phyloP scores from a whole-genome alignment of 2,113 vertebrate genomes.

The Osmerus mordax region DNA sequence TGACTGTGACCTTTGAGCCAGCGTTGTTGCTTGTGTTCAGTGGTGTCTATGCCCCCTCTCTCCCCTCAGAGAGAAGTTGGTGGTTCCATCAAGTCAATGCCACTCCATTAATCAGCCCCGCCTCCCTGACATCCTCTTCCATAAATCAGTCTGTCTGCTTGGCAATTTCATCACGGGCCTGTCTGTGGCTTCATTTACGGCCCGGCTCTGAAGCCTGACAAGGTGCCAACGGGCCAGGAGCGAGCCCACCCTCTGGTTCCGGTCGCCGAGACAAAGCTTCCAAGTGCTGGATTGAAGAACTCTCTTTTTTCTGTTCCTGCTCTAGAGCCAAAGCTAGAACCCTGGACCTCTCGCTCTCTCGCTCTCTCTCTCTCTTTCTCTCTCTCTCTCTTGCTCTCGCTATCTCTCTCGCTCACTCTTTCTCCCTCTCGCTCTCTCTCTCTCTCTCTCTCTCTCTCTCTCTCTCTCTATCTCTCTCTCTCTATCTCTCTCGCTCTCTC shows the following conservation, averaged over 20 bases:
- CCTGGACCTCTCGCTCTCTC: no score
- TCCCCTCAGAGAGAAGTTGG: constrained; percentile 4
- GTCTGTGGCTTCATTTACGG: constrained; percentile 18
- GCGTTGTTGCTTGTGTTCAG: neutral
- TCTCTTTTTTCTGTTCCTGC: no score
- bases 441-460: no score
- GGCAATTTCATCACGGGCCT: constrained; percentile 15
- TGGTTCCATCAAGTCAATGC: constrained; percentile 39
- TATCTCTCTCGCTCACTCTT: no score
- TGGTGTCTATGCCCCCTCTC: neutral
- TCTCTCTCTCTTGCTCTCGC: no score
- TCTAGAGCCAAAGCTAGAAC: no score
- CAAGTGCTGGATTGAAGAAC: no score
- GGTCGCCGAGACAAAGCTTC: neutral
- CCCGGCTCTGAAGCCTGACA: neutral
- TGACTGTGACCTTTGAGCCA: no score
- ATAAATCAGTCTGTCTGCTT: constrained; percentile 31
- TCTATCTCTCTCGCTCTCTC: no score
- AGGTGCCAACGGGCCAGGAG: neutral
- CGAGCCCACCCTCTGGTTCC: neutral
- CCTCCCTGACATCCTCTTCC: constrained; percentile 2
- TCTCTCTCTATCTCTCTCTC: neutral
- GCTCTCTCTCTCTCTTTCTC: no score
- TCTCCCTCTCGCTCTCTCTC: no score
- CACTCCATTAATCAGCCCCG: constrained; percentile 27